phyloP scores from a whole-genome alignment of 2,888 invertebrate species.

The Drosophila conformis region DNA sequence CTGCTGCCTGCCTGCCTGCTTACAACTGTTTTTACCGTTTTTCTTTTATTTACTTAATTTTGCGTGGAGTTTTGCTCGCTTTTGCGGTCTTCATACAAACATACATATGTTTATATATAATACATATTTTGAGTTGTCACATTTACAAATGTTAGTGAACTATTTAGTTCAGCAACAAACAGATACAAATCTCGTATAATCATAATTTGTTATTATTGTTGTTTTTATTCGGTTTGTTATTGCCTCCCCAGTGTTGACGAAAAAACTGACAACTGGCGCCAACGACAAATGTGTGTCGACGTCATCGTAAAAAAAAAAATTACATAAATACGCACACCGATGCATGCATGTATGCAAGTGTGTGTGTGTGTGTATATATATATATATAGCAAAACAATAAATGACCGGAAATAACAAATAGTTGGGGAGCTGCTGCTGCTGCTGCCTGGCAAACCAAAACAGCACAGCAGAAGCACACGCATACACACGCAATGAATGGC shows the following conservation, averaged over 20 bases:
- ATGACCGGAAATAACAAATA: slow-evolving; percentile 70
- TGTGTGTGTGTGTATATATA: not conserved
- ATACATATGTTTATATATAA: too few species aligned
- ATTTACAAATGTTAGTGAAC: not conserved
- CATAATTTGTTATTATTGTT: not conserved
- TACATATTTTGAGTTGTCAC: not conserved
- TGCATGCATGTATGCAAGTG: not conserved
- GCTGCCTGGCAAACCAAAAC: slow-evolving; percentile 20
- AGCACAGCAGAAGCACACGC: slow-evolving; percentile 8
- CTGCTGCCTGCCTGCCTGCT: slow-evolving; percentile 37
- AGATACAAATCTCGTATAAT: not conserved
- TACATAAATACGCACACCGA: not conserved
- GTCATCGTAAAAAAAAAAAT: not conserved
- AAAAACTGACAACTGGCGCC: not conserved
- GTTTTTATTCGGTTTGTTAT: not conserved
- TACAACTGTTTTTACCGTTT: slow-evolving; percentile 78
- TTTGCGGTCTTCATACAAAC: slow-evolving; percentile 42
- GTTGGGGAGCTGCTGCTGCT: slow-evolving; percentile 37
- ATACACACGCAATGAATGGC: slow-evolving; percentile 1
- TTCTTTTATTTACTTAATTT: slow-evolving; percentile 51
- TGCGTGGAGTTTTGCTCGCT: slow-evolving; percentile 33
- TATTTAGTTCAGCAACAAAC: not conserved
- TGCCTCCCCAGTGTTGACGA: not conserved
- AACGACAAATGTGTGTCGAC: not conserved
- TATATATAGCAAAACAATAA: slow-evolving; percentile 40